Conservation (phyloP, 1,140 invertebrate genomes). For the Myzus persicae region DNA sequence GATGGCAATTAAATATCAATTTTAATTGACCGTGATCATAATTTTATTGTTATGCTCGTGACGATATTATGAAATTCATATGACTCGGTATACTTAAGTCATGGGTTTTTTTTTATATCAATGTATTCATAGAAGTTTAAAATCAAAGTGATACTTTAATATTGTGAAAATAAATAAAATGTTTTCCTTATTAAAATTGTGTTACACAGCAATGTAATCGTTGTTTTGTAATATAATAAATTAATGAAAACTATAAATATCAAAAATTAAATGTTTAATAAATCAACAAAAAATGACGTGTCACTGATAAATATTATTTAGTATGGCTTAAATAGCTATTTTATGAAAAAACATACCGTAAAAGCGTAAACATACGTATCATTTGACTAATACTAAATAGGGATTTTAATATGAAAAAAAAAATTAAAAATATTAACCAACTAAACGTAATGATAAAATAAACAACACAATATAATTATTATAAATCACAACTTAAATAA, state of each 20-base stretch:
- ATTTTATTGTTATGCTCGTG: background rate
- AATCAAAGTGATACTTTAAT: background rate
- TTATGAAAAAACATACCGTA: background rate
- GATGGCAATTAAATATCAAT: background rate
- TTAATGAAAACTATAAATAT: background rate
- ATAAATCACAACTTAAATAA: background rate
- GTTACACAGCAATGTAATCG: background rate
- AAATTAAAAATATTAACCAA: background rate
- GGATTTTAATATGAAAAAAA: background rate
- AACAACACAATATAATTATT: background rate
- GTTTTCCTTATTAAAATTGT: background rate
- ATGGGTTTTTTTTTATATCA: background rate
- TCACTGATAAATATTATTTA: slow-evolving; percentile 34
- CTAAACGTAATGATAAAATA: background rate
- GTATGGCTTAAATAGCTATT: background rate
- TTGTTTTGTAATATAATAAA: background rate
- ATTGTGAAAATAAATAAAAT: background rate
- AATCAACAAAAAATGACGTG: slow-evolving; percentile 6
- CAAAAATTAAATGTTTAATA: background rate
- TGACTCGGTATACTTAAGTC: background rate
- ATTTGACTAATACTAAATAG: background rate
- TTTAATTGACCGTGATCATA: background rate
- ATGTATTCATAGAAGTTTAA: background rate
- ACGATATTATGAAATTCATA: background rate
- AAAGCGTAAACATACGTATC: background rate